Percentiles rank a stretch among this genome's conserved stretches.
These are phyloP conservation scores for Potamilus streckersoni DNA, from an alignment of 1,140 invertebrate species.

Conservation along the genomic window DNA sequence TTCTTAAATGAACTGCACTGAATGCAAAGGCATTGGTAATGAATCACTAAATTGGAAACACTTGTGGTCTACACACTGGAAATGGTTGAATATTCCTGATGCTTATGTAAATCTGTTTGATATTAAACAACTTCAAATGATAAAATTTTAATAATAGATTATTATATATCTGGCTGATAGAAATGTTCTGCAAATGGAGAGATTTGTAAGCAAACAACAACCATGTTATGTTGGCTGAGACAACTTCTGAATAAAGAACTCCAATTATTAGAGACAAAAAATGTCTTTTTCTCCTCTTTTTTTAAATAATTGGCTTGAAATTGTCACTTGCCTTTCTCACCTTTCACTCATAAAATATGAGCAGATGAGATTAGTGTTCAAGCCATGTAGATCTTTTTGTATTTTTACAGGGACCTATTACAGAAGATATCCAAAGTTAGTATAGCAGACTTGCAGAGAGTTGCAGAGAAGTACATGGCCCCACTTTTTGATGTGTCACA, in stretches of 20 bases:
- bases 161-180: too few species aligned
- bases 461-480: conserved; percentile 79
- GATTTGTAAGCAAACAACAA: too few species aligned
- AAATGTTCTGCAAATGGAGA: too few species aligned
- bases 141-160: too few species aligned
- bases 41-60: too few species aligned
- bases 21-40: too few species aligned
- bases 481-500: conserved; percentile 73
- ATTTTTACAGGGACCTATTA: conserved; percentile 73
- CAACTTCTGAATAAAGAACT: background rate
- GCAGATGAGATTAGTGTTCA: background rate
- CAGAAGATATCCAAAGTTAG: conserved; percentile 77
- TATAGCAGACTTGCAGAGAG: conserved; percentile 74
- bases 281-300: background rate
- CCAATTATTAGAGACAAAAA: background rate
- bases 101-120: too few species aligned
- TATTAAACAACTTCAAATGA: too few species aligned
- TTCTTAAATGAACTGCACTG: too few species aligned
- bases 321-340: background rate
- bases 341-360: background rate
- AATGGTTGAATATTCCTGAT: too few species aligned
- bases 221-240: too few species aligned
- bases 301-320: background rate
- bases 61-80: too few species aligned
- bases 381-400: background rate